Conservation (phyloP, 2,797 vertebrate genomes). For the Enteromius viviparus region DNA sequence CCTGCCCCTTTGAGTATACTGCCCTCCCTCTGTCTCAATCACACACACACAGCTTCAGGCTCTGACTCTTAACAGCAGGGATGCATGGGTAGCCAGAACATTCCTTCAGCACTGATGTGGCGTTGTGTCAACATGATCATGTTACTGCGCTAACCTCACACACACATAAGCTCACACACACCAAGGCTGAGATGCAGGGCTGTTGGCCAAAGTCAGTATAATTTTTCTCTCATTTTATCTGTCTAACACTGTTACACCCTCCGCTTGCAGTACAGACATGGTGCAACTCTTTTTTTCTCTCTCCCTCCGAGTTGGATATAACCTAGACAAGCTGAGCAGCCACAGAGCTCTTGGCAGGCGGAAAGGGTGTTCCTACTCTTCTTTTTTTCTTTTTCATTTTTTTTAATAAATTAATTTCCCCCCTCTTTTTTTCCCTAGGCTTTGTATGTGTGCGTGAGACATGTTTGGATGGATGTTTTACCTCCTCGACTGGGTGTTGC, state of each 20-base stretch:
- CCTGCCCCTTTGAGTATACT: slow-evolving; percentile 24
- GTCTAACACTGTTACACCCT: background rate
- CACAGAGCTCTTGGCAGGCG: slow-evolving; percentile 50
- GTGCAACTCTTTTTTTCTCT: slow-evolving; percentile 33
- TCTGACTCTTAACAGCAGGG: slow-evolving; percentile 41
- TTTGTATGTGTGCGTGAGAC: slow-evolving; percentile 21
- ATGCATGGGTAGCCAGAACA: slow-evolving; percentile 55
- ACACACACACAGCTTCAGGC: slow-evolving; percentile 42
- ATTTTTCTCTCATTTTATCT: slow-evolving; percentile 54
- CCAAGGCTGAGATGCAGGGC: slow-evolving; percentile 34
- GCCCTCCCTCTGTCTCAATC: slow-evolving; percentile 22
- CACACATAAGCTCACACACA: slow-evolving; percentile 55
- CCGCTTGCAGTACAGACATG: slow-evolving; percentile 15
- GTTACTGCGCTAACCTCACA: slow-evolving; percentile 51
- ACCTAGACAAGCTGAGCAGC: slow-evolving; percentile 48
- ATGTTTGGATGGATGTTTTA: slow-evolving; percentile 44
- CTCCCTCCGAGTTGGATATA: slow-evolving; percentile 43
- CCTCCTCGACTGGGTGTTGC: slow-evolving; percentile 49
- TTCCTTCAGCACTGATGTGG: slow-evolving; percentile 62
- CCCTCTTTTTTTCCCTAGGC: slow-evolving; percentile 4
- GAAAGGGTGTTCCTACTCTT: slow-evolving; percentile 51
- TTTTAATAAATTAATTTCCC: background rate
- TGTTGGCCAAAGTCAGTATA: slow-evolving; percentile 48
- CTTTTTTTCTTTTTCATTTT: slow-evolving; percentile 27
- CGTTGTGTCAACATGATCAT: slow-evolving; percentile 58